These are phyloP conservation scores for Ascidia mentula DNA, from an alignment of 23 tunicate species.

Conservation along the genomic window DNA sequence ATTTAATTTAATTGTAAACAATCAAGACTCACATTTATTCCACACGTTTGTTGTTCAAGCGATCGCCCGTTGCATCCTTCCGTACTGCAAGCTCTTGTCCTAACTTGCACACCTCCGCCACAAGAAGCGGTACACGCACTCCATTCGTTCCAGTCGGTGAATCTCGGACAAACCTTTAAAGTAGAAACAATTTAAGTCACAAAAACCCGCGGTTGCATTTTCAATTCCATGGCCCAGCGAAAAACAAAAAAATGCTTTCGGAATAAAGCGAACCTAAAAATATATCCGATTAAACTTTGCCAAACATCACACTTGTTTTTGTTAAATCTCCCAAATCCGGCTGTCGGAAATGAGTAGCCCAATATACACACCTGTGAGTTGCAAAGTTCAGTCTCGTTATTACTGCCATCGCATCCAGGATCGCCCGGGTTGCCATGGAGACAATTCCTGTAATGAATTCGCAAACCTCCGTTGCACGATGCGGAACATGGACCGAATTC, in stretches of 20 bases:
- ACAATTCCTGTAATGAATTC: constrained; percentile 42
- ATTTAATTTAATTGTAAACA: no score
- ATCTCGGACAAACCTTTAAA: constrained; percentile 44
- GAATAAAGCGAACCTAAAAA: no score
- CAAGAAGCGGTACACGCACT: constrained; percentile 55
- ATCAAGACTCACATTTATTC: constrained; percentile 28
- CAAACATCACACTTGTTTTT: no score
- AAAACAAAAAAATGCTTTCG: no score
- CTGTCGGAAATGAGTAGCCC: no score
- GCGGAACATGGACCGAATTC: constrained; percentile 52
- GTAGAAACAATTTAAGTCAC: no score
- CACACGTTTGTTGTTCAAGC: constrained; percentile 37
- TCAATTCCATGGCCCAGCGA: no score
- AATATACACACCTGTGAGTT: constrained; percentile 62
- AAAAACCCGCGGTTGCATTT: no score
- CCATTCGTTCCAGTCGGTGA: constrained; percentile 43
- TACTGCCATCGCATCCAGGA: constrained; percentile 64
- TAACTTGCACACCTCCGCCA: constrained; percentile 48
- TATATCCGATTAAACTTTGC: no score
- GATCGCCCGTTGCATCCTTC: constrained; percentile 56
- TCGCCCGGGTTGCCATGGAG: constrained; percentile 64
- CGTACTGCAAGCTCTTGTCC: constrained; percentile 52
- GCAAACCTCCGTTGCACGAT: constrained; percentile 49
- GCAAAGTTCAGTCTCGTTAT: constrained; percentile 33
- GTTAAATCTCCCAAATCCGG: no score